phyloP scores from a whole-genome alignment of 2,888 invertebrate species.

The Polydrusus tereticollis region DNA sequence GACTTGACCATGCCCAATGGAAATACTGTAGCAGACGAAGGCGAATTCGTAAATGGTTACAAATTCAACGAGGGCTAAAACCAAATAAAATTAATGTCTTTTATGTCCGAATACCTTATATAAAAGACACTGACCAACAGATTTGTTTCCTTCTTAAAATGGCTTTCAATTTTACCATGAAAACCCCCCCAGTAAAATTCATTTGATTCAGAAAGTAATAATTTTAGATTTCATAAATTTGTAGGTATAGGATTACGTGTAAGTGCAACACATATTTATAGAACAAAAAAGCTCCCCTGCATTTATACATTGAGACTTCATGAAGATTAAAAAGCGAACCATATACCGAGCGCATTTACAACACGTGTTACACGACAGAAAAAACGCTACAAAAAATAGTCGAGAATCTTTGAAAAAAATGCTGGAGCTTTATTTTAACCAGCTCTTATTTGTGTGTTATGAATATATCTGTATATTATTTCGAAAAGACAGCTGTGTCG shows the following conservation, averaged over 20 bases:
- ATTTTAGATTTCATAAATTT: slow-evolving; percentile 18
- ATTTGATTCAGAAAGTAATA: too few species aligned
- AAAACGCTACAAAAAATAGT: slow-evolving; percentile 50
- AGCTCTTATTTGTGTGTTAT: slow-evolving; percentile 44
- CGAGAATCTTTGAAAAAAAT: slow-evolving; percentile 51
- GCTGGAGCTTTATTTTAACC: slow-evolving; percentile 44
- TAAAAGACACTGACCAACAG: too few species aligned
- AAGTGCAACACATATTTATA: slow-evolving; percentile 40
- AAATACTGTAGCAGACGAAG: slow-evolving; percentile 71
- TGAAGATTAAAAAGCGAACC: slow-evolving; percentile 21
- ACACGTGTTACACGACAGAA: slow-evolving; percentile 53
- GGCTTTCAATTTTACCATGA: too few species aligned
- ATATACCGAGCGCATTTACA: slow-evolving; percentile 47
- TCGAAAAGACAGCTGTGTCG: slow-evolving; percentile 55
- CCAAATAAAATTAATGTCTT: too few species aligned
- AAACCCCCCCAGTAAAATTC: too few species aligned
- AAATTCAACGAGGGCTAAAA: too few species aligned
- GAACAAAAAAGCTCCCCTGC: slow-evolving; percentile 43
- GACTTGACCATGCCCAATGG: slow-evolving; percentile 85
- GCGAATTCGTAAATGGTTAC: slow-evolving; percentile 83
- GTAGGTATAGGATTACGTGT: slow-evolving; percentile 5
- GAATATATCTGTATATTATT: slow-evolving; percentile 53
- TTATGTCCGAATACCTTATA: too few species aligned
- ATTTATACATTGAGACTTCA: slow-evolving; percentile 15
- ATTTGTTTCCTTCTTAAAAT: too few species aligned